Percentiles rank a stretch among this genome's conserved stretches.
Evolutionary conservation across 2,113 vertebrate species (phyloP).

Genomic region (Lepus timidus): DNA sequence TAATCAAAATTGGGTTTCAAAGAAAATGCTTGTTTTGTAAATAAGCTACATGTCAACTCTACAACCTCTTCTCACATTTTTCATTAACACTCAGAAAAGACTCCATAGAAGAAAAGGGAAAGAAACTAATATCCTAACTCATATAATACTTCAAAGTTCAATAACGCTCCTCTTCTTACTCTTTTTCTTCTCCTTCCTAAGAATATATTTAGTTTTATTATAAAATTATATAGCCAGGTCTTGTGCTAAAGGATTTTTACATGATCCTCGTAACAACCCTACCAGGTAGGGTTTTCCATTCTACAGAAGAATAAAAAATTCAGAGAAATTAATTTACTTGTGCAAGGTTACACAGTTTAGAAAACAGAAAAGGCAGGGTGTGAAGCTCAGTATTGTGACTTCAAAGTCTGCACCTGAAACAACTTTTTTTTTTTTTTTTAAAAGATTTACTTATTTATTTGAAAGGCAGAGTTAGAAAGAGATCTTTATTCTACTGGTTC

Average conservation of each 20-base stretch:
- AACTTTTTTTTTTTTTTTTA: neutral
- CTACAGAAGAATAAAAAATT: slow-evolving; percentile 6
- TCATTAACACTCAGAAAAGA: neutral
- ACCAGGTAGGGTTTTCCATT: neutral
- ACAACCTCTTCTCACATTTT: slow-evolving; percentile 6
- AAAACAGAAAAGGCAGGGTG: neutral
- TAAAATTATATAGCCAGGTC: neutral
- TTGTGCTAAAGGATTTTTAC: neutral
- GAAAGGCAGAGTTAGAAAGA: too few relatives aligned
- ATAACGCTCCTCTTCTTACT: neutral
- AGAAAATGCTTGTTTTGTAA: neutral
- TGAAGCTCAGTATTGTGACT: neutral
- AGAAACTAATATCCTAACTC: neutral
- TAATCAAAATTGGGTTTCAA: neutral
- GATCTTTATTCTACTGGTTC: too few relatives aligned
- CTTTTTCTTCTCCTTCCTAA: neutral
- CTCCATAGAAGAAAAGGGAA: neutral
- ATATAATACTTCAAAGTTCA: neutral
- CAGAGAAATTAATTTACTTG: neutral
- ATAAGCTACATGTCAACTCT: neutral
- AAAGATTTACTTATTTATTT: too few relatives aligned
- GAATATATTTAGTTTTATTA: neutral
- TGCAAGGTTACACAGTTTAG: neutral
- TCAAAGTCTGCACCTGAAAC: neutral
- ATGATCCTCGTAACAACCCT: neutral